phyloP scores from a whole-genome alignment of 2,113 vertebrate genomes.

The Phycodurus eques region DNA sequence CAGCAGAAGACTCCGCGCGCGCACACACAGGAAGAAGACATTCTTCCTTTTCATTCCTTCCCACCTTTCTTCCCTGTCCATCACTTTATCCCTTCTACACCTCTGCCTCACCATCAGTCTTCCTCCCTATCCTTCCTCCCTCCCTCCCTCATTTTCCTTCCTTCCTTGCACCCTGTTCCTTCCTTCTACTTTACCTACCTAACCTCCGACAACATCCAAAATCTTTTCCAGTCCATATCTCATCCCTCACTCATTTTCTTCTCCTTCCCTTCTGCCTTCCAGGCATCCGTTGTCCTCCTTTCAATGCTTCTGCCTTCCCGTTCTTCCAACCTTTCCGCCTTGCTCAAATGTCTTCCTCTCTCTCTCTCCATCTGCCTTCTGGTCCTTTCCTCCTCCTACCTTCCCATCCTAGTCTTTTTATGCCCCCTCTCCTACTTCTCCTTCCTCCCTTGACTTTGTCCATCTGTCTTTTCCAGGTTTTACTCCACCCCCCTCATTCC shows the following conservation, averaged over 20 bases:
- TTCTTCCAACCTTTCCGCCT: too few relatives aligned
- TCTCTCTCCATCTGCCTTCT: not conserved
- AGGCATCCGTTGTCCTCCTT: too few relatives aligned
- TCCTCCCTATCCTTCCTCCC: not conserved
- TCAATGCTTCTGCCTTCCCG: too few relatives aligned
- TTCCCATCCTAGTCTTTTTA: not conserved
- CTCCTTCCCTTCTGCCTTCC: too few relatives aligned
- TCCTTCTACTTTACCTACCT: not conserved
- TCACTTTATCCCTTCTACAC: not conserved
- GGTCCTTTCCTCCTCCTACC: not conserved
- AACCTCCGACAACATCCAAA: too few relatives aligned
- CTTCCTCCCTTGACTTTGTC: not conserved
- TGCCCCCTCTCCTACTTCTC: not conserved
- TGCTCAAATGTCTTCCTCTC: too few relatives aligned
- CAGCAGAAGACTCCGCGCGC: constrained; percentile 54
- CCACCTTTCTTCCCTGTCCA: not conserved
- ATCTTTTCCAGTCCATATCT: too few relatives aligned
- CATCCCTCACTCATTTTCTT: too few relatives aligned
- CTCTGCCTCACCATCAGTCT: too few relatives aligned
- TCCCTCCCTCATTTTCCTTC: not conserved
- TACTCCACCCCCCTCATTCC: not conserved
- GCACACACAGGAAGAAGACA: not conserved
- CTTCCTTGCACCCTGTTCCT: not conserved
- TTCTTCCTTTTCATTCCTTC: not conserved
- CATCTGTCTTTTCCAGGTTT: not conserved